These are phyloP conservation scores for Streblospio benedicti DNA, from an alignment of 1,140 invertebrate species.

Conservation along the genomic window DNA sequence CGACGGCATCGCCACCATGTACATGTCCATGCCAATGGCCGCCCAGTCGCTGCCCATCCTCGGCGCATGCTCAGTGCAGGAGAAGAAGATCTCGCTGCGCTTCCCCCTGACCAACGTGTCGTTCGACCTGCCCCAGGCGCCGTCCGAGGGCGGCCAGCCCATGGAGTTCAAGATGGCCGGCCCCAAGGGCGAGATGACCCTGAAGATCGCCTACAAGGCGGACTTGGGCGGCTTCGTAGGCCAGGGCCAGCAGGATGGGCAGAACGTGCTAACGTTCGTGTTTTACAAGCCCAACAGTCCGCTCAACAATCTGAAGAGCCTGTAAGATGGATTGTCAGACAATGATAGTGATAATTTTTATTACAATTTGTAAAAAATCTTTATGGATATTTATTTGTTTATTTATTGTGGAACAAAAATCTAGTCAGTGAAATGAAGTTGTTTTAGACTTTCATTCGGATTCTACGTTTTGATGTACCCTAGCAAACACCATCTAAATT, in stretches of 20 bases:
- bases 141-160: slow-evolving; percentile 9
- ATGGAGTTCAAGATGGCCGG: slow-evolving; percentile 22
- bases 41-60: slow-evolving; percentile 16
- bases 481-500: too few relatives aligned
- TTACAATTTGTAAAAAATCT: too few relatives aligned
- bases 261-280: slow-evolving; percentile 17
- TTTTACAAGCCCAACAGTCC: slow-evolving; percentile 15
- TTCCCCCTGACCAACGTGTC: slow-evolving; percentile 18
- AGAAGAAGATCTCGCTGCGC: slow-evolving; percentile 17
- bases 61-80: slow-evolving; percentile 10
- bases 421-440: too few relatives aligned
- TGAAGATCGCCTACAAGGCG: slow-evolving; percentile 18
- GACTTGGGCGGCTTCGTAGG: slow-evolving; percentile 18
- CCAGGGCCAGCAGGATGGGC: slow-evolving; percentile 10
- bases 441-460: too few relatives aligned
- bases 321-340: too few relatives aligned
- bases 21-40: slow-evolving; percentile 19
- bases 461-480: too few relatives aligned
- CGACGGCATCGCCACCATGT: slow-evolving; percentile 18
- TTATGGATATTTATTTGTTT: too few relatives aligned
- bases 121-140: slow-evolving; percentile 17
- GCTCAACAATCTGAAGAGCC: slow-evolving; percentile 13
- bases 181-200: slow-evolving; percentile 15
- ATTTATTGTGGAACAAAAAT: too few relatives aligned
- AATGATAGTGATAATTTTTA: too few relatives aligned